A percentile compares a stretch with the other conserved stretches of the same genome.
These are phyloP conservation scores for Nixonia krombeini DNA, from an alignment of 1,140 invertebrate species.

Conservation along the genomic window DNA sequence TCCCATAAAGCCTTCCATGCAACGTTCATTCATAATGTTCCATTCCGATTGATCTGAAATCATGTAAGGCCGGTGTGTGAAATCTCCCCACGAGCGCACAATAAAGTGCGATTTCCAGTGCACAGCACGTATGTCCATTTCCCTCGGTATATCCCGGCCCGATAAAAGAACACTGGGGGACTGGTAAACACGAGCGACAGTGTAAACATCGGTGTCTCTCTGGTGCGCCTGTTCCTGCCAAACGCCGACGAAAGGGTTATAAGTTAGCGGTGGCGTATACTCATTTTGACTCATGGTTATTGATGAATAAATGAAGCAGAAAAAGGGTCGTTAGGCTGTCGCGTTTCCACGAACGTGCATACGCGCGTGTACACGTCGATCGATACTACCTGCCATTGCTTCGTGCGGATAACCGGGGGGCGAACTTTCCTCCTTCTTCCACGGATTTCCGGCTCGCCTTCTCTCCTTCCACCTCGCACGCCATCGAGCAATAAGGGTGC, in stretches of 20 bases:
- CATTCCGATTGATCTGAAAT: too few relatives aligned
- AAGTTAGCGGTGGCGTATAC: neutral
- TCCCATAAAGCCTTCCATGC: too few relatives aligned
- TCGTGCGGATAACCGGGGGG: constrained; percentile 46
- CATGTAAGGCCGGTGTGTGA: too few relatives aligned
- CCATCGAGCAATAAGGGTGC: constrained; percentile 52
- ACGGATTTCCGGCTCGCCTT: constrained; percentile 29
- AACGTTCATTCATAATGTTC: too few relatives aligned
- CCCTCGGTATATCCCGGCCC: too few relatives aligned
- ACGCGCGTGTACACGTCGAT: constrained; percentile 54
- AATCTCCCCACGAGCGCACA: too few relatives aligned
- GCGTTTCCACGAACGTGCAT: constrained; percentile 53
- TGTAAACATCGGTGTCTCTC: neutral
- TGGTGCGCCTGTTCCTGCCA: neutral
- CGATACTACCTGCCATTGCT: constrained; percentile 57
- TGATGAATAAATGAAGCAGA: constrained; percentile 38
- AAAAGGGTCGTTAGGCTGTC: constrained; percentile 43
- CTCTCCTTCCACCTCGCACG: constrained; percentile 37
- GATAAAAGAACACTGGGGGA: neutral
- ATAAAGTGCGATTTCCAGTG: too few relatives aligned
- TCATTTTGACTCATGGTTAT: constrained; percentile 20
- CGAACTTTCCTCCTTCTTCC: constrained; percentile 36
- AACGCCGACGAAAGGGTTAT: constrained; percentile 10
- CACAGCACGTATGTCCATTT: too few relatives aligned
- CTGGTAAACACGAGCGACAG: neutral